Conservation (phyloP, 53 echinoderm and acorn worm species). For the Mesocentrotus franciscanus region DNA sequence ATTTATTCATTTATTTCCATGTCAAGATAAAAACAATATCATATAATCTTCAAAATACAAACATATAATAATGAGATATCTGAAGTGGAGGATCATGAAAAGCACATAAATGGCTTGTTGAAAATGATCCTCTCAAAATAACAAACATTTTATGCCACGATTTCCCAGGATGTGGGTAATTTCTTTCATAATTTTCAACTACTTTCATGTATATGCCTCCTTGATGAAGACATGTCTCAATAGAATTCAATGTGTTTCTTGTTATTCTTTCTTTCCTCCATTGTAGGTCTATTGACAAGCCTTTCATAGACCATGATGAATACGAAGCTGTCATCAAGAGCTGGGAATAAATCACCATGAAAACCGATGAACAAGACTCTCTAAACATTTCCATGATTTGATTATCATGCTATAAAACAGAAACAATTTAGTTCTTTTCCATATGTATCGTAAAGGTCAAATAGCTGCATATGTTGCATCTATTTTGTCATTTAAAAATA, state of each 20-base stretch:
- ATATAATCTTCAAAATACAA: too few relatives aligned
- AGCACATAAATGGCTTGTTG: too few relatives aligned
- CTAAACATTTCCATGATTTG: neutral
- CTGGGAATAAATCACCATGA: slow-evolving; percentile 77
- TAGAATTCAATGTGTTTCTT: neutral
- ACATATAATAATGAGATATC: too few relatives aligned
- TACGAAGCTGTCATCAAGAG: slow-evolving; percentile 85
- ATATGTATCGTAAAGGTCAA: neutral
- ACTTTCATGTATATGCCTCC: too few relatives aligned
- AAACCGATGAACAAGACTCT: neutral
- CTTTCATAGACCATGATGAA: slow-evolving; percentile 89
- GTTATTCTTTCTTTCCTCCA: neutral
- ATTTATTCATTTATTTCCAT: too few relatives aligned
- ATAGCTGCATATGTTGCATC: neutral
- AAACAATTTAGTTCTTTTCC: neutral
- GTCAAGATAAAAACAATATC: too few relatives aligned
- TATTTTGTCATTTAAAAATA: too few relatives aligned
- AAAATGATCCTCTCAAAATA: too few relatives aligned
- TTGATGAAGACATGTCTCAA: neutral
- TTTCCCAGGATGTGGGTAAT: too few relatives aligned
- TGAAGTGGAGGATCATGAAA: too few relatives aligned
- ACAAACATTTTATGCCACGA: too few relatives aligned
- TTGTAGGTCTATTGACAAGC: slow-evolving; percentile 91
- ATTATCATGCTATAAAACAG: neutral
- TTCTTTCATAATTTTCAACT: too few relatives aligned